phyloP scores from a whole-genome alignment of 2,113 vertebrate species.

The Thunnus thynnus region DNA sequence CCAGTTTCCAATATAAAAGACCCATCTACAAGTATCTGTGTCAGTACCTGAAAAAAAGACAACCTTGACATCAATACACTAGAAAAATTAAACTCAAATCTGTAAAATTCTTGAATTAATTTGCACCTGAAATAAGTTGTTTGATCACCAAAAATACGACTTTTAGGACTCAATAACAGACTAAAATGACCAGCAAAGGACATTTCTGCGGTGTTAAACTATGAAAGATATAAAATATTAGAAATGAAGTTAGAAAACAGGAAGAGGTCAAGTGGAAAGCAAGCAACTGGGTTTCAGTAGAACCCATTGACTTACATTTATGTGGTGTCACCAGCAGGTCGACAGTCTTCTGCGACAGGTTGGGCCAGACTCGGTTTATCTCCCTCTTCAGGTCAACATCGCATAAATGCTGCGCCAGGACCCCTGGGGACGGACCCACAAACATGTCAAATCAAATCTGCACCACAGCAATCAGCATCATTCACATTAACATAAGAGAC shows the following conservation, averaged over 20 bases:
- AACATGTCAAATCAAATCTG: constrained; percentile 50
- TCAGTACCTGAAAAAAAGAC: too few species aligned
- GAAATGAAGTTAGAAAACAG: background rate
- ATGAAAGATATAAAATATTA: background rate
- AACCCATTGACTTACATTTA: constrained; percentile 85
- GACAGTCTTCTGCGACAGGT: constrained; percentile 92
- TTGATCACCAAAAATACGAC: too few species aligned
- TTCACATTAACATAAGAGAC: constrained; percentile 22
- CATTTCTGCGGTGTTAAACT: background rate
- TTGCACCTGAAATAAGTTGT: too few species aligned
- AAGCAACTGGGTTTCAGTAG: background rate
- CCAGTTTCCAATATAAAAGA: too few species aligned
- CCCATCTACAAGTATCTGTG: too few species aligned
- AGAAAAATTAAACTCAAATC: too few species aligned
- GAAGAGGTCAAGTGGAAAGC: background rate
- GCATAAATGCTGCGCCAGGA: constrained; percentile 91
- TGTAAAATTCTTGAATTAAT: too few species aligned
- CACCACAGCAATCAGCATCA: background rate
- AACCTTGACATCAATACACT: too few species aligned
- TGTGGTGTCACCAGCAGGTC: constrained; percentile 96
- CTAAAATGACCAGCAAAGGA: background rate
- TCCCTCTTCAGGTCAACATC: constrained; percentile 94
- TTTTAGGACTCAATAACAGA: too few species aligned
- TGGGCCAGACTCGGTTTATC: constrained; percentile 93
- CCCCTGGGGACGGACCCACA: constrained; percentile 79